These are phyloP conservation scores for Acropternis orthonyx DNA, from an alignment of 2,797 vertebrate species.

Conservation along the genomic window DNA sequence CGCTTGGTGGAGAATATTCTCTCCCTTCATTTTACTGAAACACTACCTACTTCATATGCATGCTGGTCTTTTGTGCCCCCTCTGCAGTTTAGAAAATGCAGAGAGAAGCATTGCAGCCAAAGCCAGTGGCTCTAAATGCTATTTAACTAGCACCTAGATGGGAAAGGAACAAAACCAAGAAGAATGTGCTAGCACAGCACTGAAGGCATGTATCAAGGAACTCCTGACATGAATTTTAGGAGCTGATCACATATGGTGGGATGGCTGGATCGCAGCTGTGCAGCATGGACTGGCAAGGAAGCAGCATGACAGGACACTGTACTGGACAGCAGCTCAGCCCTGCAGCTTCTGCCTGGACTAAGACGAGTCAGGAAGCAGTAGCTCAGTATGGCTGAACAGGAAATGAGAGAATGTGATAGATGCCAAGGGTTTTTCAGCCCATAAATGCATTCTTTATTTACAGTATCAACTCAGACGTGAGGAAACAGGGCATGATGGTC, in stretches of 20 bases:
- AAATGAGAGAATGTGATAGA: background rate
- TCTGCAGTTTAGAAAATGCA: background rate
- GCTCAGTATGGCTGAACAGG: background rate
- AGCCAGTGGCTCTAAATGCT: background rate
- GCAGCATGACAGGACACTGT: background rate
- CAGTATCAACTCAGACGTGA: background rate
- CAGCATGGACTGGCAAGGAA: background rate
- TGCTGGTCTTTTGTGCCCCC: background rate
- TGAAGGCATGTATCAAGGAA: background rate
- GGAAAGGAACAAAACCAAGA: background rate
- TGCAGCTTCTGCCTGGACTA: background rate
- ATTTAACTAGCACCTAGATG: background rate
- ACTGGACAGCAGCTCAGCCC: background rate
- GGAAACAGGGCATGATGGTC: background rate
- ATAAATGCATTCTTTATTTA: background rate
- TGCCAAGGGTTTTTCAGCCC: background rate
- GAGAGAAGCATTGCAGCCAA: background rate
- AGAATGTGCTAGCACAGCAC: background rate
- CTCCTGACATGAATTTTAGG: background rate
- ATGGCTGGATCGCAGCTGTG: background rate
- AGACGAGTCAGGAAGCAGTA: background rate
- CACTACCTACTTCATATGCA: rapidly evolving
- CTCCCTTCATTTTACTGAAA: background rate
- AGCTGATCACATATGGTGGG: background rate
- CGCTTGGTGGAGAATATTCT: background rate